Percentiles rank a stretch among this genome's conserved stretches.
Conservation (phyloP, 2,888 invertebrate genomes). For the Agapostemon virescens region DNA sequence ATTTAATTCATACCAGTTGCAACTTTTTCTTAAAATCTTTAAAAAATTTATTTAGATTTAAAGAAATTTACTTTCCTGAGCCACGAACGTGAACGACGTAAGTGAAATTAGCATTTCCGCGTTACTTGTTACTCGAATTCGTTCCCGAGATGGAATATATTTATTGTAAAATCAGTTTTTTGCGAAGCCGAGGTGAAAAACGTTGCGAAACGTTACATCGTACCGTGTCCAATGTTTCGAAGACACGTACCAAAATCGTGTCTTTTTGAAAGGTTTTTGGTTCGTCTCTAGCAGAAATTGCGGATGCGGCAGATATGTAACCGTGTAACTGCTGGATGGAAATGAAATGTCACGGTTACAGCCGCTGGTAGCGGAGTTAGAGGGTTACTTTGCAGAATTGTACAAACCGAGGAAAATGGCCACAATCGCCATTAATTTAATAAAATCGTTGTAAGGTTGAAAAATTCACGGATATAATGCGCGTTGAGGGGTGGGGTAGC, state of each 20-base stretch:
- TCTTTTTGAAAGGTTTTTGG: background rate
- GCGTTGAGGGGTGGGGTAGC: background rate
- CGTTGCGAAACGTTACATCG: background rate
- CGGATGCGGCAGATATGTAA: background rate
- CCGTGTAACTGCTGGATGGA: slow-evolving; percentile 7
- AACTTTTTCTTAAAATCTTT: too few relatives aligned
- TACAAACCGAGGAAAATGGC: slow-evolving; percentile 45
- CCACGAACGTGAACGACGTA: too few relatives aligned
- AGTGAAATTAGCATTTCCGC: too few relatives aligned
- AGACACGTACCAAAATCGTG: background rate
- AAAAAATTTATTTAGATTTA: too few relatives aligned
- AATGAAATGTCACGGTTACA: slow-evolving; percentile 43
- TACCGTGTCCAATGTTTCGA: background rate
- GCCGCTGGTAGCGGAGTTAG: background rate
- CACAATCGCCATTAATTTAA: slow-evolving; percentile 57
- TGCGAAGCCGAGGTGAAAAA: too few relatives aligned
- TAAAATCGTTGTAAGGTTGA: slow-evolving; percentile 16
- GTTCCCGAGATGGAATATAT: background rate
- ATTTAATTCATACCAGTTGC: too few relatives aligned
- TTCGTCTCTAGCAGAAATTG: background rate
- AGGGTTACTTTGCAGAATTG: slow-evolving; percentile 50
- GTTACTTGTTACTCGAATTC: background rate
- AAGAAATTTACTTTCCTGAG: too few relatives aligned
- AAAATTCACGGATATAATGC: background rate
- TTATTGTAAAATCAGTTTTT: too few relatives aligned